phyloP scores from a whole-genome alignment of 2,888 invertebrate species.

The Acanthococcus lagerstroemiae region DNA sequence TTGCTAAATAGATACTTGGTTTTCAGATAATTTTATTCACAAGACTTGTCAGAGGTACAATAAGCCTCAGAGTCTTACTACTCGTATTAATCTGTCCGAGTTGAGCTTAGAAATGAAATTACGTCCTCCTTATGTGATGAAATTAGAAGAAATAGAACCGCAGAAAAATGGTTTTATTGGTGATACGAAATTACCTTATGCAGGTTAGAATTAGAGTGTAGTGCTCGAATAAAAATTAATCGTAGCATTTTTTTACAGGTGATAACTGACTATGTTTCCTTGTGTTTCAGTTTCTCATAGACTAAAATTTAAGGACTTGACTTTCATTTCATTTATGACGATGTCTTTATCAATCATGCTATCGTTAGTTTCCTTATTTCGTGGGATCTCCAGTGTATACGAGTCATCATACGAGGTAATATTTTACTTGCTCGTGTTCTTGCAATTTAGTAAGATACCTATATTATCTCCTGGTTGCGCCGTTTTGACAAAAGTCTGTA shows the following conservation, averaged over 20 bases:
- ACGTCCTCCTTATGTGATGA: conserved; percentile 37
- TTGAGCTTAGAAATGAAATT: conserved; percentile 39
- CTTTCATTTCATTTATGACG: conserved; percentile 8
- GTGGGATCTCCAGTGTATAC: conserved; percentile 6
- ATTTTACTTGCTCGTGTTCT: no score
- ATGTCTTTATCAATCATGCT: conserved; percentile 11
- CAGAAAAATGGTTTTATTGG: conserved; percentile 3
- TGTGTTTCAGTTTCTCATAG: conserved; percentile 5
- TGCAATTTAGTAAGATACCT: neutral
- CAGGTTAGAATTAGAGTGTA: no score
- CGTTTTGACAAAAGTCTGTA: no score
- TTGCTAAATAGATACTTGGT: no score
- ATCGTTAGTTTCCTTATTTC: conserved; percentile 9
- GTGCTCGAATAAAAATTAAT: neutral
- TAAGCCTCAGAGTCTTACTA: conserved; percentile 39
- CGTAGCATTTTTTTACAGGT: neutral
- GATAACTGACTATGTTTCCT: neutral
- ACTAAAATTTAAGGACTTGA: conserved; percentile 24
- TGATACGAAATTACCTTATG: conserved; percentile 18
- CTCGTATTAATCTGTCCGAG: conserved; percentile 39
- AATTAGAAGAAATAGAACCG: conserved; percentile 25
- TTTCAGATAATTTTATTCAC: conserved; percentile 39
- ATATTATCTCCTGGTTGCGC: neutral
- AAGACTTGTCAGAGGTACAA: conserved; percentile 39
- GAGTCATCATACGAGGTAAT: conserved; percentile 22